Conservation (phyloP, 2,888 invertebrate genomes). For the Labia minor region DNA sequence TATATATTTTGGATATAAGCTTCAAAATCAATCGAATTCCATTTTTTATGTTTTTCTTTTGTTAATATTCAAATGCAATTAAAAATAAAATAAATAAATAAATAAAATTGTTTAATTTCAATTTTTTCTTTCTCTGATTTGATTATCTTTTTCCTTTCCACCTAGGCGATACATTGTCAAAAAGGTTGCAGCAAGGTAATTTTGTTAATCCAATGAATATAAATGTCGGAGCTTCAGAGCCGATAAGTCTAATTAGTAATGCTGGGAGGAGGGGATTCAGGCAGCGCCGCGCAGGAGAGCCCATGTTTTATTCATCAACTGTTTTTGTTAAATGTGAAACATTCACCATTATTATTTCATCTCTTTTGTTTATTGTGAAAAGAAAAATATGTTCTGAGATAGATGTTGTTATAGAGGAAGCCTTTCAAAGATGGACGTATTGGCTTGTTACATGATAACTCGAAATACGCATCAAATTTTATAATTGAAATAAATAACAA, state of each 20-base stretch:
- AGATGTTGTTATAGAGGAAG: no score
- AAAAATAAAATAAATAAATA: no score
- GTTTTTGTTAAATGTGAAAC: not conserved
- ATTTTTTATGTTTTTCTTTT: no score
- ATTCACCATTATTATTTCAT: constrained; percentile 3
- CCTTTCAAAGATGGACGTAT: no score
- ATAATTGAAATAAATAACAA: no score
- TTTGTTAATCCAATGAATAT: constrained; percentile 5
- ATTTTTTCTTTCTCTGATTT: no score
- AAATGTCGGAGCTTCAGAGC: not conserved
- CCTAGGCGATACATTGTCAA: not conserved
- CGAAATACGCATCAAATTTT: no score
- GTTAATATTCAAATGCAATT: no score
- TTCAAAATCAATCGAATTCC: no score
- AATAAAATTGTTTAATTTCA: no score
- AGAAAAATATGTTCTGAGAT: not conserved
- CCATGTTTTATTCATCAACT: constrained; percentile 1
- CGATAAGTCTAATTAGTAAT: constrained; percentile 1
- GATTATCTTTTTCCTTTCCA: not conserved
- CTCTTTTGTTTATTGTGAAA: not conserved
- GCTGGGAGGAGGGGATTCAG: not conserved
- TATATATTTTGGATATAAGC: no score
- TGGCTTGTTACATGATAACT: no score
- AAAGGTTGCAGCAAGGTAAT: not conserved
- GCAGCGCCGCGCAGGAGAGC: not conserved